Evolutionary conservation across 2,113 vertebrate genomes (phyloP).

Genomic region (Amazona vittata): DNA sequence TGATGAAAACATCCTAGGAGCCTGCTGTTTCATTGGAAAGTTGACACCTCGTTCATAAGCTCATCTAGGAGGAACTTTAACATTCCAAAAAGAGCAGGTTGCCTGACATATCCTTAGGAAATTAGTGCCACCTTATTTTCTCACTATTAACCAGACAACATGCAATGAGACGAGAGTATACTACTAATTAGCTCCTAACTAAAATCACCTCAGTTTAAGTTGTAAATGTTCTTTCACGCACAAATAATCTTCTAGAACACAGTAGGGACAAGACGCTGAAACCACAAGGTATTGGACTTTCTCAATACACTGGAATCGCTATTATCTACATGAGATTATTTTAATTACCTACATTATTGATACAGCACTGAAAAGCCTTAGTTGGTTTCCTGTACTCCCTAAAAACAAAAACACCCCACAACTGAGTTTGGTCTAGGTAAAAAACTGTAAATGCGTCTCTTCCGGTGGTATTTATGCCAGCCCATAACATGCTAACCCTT

Average conservation of each 20-base stretch:
- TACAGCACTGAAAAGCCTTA: background rate
- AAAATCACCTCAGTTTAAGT: constrained; percentile 6
- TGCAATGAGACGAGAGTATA: background rate
- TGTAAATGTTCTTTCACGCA: background rate
- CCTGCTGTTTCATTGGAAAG: background rate
- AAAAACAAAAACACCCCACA: background rate
- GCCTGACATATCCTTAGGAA: background rate
- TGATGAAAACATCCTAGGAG: background rate
- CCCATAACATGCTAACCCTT: background rate
- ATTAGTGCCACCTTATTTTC: constrained; percentile 26
- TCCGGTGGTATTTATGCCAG: background rate
- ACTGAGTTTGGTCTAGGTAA: background rate
- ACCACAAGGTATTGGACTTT: background rate
- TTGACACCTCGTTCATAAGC: background rate
- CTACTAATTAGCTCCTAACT: constrained; percentile 15
- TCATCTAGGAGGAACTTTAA: background rate
- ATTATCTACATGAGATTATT: background rate
- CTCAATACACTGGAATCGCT: background rate
- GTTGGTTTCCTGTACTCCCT: background rate
- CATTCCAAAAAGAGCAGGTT: background rate
- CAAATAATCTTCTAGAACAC: background rate
- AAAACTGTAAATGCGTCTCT: background rate
- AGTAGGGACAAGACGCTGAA: background rate
- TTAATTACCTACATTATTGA: background rate
- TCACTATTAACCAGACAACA: background rate